Percentiles rank a stretch among this genome's conserved stretches.
Conservation (phyloP, 2,113 vertebrate genomes). For the Carlito syrichta region DNA sequence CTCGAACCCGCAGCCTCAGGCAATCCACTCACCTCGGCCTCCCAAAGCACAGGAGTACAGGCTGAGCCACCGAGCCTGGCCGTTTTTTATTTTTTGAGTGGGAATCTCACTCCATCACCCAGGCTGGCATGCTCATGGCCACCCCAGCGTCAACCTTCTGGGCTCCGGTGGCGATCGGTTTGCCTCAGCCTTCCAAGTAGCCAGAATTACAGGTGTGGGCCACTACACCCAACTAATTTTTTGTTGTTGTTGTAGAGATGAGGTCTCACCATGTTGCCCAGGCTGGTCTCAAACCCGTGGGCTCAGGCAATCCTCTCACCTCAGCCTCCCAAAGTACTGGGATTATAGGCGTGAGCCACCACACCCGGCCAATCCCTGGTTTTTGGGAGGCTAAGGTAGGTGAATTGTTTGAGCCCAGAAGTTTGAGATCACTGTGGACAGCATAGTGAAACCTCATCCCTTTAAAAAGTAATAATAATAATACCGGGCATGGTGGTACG, state of each 20-base stretch:
- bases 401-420: not conserved
- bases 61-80: not conserved
- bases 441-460: no score
- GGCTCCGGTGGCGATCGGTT: not conserved
- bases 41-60: not conserved
- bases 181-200: not conserved
- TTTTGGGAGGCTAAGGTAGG: not conserved
- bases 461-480: not conserved
- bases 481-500: not conserved
- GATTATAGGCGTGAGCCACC: not conserved
- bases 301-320: no score
- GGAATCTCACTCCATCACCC: not conserved
- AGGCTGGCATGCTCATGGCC: no score
- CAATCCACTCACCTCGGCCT: no score
- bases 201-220: not conserved
- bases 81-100: not conserved
- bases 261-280: no score
- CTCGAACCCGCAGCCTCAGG: no score
- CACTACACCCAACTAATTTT: not conserved
- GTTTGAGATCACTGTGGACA: not conserved
- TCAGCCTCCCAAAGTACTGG: not conserved
- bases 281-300: no score
- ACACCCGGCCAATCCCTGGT: not conserved
- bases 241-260: not conserved
- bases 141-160: not conserved